Base-by-base conservation (phyloP, 2,888 invertebrate species). In the Hirtodrosophila cameraria region DNA sequence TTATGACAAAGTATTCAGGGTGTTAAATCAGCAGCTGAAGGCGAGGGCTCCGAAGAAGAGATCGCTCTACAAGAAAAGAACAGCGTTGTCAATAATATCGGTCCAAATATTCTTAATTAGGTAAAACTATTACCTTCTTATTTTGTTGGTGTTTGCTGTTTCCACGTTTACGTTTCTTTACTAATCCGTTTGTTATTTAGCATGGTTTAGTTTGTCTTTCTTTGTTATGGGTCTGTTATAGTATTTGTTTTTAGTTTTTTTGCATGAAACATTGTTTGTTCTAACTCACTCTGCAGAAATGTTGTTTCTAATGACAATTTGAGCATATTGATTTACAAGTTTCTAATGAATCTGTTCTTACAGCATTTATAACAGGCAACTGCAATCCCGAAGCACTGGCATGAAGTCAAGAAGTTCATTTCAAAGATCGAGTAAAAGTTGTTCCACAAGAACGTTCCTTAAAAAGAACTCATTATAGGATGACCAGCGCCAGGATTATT, bases 51-150 rank as follows among this genome's bases (percentile, higher is more conserved):
- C 25, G 81, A 72, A 13, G 79, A 80, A 57, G 75, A 75, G 25
- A 72, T 84, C 8, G 65, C 85, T 11, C 45, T 84, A 4, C 72
- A 84, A 50, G 58, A 74, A 7, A 49, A 25, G 25, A 52, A 60
- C 15, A 12, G 12, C 11, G 35, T 0, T 23, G 13, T 6, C 3
- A n/a, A 12, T n/a, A 23, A 41, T 0, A 53, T 72, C 11, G 74
- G 55, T 7, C 59, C 46, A 1, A 58, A 28, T 42, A 43, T 75
- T 23, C 45, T 58, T 15, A 35, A 46, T 38, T 78, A 79, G 69
- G 79, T 82, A 82, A 76, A 39, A 36, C 23, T 5, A 28, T 9
- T 43, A 28, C 12, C 6, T 28, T 13, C n/a, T 33, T 7, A 23
- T n/a, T 33, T 42, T 4, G 2, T 25, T 36, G 18, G 35, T 53